A percentile compares a stretch with the other conserved stretches of the same genome.
These are phyloP conservation scores for Corbicula japonica DNA, from an alignment of 2,888 invertebrate genomes.

Conservation along the genomic window DNA sequence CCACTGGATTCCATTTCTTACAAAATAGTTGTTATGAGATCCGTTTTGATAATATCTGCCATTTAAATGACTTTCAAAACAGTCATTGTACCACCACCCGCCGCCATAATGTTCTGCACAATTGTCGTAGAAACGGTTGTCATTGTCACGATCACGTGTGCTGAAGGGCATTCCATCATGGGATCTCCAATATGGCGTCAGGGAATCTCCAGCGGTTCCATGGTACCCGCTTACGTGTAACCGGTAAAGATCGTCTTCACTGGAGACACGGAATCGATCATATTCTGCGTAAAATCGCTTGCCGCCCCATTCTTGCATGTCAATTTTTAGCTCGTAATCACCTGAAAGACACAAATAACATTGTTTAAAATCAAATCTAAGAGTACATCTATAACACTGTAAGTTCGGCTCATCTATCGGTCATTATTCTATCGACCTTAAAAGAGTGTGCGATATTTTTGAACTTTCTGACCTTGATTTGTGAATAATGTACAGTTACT, in stretches of 20 bases:
- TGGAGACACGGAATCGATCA: slow-evolving; percentile 91
- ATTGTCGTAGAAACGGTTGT: slow-evolving; percentile 88
- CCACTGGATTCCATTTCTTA: slow-evolving; percentile 85
- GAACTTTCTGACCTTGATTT: too few relatives aligned
- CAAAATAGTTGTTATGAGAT: slow-evolving; percentile 83
- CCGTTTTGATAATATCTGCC: slow-evolving; percentile 84
- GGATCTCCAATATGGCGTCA: slow-evolving; percentile 89
- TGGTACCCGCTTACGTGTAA: slow-evolving; percentile 91
- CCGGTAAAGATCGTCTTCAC: slow-evolving; percentile 91
- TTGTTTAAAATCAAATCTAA: too few relatives aligned
- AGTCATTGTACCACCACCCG: slow-evolving; percentile 86
- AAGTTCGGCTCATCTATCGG: too few relatives aligned
- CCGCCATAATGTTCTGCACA: slow-evolving; percentile 84
- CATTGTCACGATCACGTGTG: slow-evolving; percentile 95
- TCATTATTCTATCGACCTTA: too few relatives aligned
- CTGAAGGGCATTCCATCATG: slow-evolving; percentile 97
- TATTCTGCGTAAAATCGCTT: slow-evolving; percentile 93
- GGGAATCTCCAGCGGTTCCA: slow-evolving; percentile 96
- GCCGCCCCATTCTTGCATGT: slow-evolving; percentile 95
- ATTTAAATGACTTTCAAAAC: slow-evolving; percentile 85
- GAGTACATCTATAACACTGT: too few relatives aligned
- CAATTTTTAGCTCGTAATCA: slow-evolving; percentile 93
- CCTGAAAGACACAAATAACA: slow-evolving; percentile 85
- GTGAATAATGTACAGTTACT: too few relatives aligned
- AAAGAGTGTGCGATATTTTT: too few relatives aligned